phyloP scores from a whole-genome alignment of 2,797 vertebrate genomes.

The Alfaro cultratus region DNA sequence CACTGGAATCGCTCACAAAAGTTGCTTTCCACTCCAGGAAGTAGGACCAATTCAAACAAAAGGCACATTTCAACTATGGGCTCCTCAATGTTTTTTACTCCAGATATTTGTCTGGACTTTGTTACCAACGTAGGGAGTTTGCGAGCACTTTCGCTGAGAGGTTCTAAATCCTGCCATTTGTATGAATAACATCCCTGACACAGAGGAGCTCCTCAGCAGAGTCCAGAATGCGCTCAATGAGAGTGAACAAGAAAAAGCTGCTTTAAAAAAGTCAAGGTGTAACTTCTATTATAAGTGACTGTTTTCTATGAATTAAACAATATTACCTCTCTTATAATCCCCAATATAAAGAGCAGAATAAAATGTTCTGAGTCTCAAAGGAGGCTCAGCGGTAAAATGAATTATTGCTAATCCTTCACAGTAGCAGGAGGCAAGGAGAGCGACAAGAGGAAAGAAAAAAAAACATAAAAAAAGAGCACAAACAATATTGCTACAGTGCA shows the following conservation, averaged over 20 bases:
- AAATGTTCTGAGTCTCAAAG: slow-evolving; percentile 7
- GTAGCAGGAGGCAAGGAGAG: neutral
- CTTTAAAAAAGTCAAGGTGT: neutral
- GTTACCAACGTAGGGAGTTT: neutral
- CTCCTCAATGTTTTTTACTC: neutral
- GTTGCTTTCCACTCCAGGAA: neutral
- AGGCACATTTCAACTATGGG: neutral
- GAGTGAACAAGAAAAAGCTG: too few species aligned
- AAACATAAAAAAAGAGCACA: neutral
- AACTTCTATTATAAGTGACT: neutral
- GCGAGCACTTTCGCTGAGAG: neutral
- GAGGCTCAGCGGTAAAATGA: neutral
- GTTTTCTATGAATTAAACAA: neutral
- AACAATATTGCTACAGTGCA: neutral
- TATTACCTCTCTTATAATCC: neutral
- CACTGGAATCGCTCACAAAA: neutral
- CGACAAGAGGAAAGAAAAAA: neutral
- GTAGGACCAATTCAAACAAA: neutral
- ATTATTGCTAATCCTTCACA: slow-evolving; percentile 13
- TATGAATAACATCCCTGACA: neutral
- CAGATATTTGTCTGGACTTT: neutral
- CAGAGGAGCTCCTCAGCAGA: too few species aligned
- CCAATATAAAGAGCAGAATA: neutral
- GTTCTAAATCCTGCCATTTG: neutral
- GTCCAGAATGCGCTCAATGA: too few species aligned